A percentile compares a stretch with the other conserved stretches of the same genome.
Conservation (phyloP, 2,113 vertebrate species). For the Crotalus viridis region DNA sequence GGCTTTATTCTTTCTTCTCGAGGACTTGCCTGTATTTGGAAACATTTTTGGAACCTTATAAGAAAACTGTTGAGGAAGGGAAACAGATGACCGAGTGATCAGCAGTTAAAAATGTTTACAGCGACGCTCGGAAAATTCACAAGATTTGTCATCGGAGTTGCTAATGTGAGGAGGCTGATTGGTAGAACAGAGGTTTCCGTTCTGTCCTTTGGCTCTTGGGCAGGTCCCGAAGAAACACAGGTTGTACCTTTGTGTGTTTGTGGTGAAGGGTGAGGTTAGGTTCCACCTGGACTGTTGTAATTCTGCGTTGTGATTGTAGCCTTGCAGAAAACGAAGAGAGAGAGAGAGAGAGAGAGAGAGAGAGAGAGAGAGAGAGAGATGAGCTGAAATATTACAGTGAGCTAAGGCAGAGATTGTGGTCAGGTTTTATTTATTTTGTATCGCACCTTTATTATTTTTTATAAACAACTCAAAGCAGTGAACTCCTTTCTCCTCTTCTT, state of each 20-base stretch:
- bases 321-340: neutral
- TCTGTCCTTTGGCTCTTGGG: neutral
- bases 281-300: neutral
- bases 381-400: no score
- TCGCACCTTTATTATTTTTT: no score
- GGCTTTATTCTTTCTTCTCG: no score
- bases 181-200: no score
- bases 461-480: no score
- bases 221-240: neutral
- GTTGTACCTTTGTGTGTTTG: neutral
- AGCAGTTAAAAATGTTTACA: neutral
- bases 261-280: neutral
- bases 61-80: neutral
- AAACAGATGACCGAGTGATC: neutral
- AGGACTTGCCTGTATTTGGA: neutral
- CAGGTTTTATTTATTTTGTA: no score
- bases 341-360: no score
- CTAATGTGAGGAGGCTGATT: neutral
- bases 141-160: neutral
- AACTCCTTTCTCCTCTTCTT: no score
- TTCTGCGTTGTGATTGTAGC: neutral
- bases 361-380: no score
- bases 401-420: neutral
- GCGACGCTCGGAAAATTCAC: neutral
- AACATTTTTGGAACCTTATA: neutral